Percentiles rank a stretch among this genome's conserved stretches.
phyloP scores from a whole-genome alignment of 2,113 vertebrate genomes.

The Scophthalmus maximus region DNA sequence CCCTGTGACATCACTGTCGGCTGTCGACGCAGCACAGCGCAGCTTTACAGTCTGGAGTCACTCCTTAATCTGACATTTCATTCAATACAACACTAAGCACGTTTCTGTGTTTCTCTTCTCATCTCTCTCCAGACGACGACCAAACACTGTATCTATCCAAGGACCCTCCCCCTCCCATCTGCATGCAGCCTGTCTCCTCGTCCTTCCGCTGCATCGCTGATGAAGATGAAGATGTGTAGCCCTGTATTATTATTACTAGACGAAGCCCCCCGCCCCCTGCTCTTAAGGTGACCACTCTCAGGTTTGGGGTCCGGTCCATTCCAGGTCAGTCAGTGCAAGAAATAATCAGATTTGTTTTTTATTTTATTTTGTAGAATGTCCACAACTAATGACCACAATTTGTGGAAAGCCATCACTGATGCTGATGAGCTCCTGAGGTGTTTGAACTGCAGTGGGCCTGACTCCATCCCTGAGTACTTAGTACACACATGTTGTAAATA shows the following conservation, averaged over 20 bases:
- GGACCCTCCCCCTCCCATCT: constrained; percentile 45
- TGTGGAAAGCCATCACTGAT: constrained; percentile 20
- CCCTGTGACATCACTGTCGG: background rate
- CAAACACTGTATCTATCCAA: constrained; percentile 69
- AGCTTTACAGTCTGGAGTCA: background rate
- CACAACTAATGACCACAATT: background rate
- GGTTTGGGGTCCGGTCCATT: constrained; percentile 49
- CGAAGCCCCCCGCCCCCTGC: constrained; percentile 48
- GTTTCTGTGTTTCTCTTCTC: constrained; percentile 6
- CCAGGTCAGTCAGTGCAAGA: constrained; percentile 40
- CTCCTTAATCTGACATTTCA: too few species aligned
- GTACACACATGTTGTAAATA: constrained; percentile 74
- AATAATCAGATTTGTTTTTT: background rate
- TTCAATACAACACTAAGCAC: background rate
- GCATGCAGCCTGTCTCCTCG: constrained; percentile 75
- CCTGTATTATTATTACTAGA: constrained; percentile 64
- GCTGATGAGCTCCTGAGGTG: constrained; percentile 23
- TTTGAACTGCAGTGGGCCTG: constrained; percentile 54
- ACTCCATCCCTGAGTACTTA: constrained; percentile 54
- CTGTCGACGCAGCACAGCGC: background rate
- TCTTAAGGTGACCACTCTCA: constrained; percentile 45
- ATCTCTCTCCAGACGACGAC: constrained; percentile 67
- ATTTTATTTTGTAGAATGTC: background rate
- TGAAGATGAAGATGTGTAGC: constrained; percentile 66
- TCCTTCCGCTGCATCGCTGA: constrained; percentile 40